Evolutionary conservation across 2,888 invertebrate species (phyloP).

Genomic region (Limenitis camilla): DNA sequence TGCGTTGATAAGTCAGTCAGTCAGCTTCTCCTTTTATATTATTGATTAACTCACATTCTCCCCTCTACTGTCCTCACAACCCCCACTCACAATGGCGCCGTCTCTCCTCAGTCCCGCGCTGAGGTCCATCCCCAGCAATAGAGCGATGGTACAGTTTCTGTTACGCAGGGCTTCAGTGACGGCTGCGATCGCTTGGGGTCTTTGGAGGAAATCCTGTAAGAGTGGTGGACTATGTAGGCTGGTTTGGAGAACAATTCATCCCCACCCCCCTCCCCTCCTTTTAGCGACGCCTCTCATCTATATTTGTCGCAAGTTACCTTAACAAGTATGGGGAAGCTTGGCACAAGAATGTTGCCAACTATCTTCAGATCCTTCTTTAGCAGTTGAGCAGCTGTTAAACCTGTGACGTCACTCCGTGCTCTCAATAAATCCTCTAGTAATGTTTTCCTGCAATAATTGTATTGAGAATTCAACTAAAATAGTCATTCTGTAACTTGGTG

Average conservation of each 20-base stretch:
- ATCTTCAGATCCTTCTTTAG: conserved; percentile 85
- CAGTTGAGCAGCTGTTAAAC: conserved; percentile 78
- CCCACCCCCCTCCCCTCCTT: too few species aligned
- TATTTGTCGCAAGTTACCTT: conserved; percentile 74
- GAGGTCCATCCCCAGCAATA: conserved; percentile 79
- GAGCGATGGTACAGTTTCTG: conserved; percentile 53
- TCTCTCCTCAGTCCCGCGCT: conserved; percentile 71
- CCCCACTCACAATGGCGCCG: conserved; percentile 45
- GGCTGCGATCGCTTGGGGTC: conserved; percentile 59
- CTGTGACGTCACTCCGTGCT: conserved; percentile 80
- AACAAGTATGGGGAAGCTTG: conserved; percentile 77
- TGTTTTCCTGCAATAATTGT: conserved; percentile 31
- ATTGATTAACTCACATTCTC: too few species aligned
- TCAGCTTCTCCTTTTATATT: too few species aligned
- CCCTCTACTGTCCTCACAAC: too few species aligned
- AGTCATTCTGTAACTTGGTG: too few species aligned
- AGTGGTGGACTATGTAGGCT: too few species aligned
- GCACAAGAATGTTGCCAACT: conserved; percentile 65
- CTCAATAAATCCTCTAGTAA: conserved; percentile 68
- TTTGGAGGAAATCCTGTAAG: conserved; percentile 68
- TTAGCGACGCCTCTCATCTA: too few species aligned
- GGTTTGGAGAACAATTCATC: too few species aligned
- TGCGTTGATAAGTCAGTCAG: too few species aligned
- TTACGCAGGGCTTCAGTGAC: conserved; percentile 64
- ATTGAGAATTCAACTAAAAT: background rate